A percentile compares a stretch with the other conserved stretches of the same genome.
These are phyloP conservation scores for Grapholita molesta DNA, from an alignment of 1,140 invertebrate species.

Conservation along the genomic window DNA sequence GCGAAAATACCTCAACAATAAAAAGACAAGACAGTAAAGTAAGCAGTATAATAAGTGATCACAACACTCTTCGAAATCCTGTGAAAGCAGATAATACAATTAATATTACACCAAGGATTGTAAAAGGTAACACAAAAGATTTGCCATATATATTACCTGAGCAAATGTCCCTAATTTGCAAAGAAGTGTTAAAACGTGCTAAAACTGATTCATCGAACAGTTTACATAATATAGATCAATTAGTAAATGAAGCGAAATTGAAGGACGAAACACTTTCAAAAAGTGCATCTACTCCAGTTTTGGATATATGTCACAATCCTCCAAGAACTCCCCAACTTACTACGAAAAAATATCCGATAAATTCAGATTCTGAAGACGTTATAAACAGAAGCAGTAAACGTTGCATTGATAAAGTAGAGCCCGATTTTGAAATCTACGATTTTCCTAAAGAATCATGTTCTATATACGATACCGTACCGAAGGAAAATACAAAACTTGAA, in stretches of 20 bases:
- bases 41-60: not conserved
- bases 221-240: not conserved
- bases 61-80: not conserved
- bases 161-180: not conserved
- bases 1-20: not conserved
- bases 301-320: not conserved
- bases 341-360: not conserved
- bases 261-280: not conserved
- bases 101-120: not conserved
- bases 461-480: not conserved
- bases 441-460: not conserved
- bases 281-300: not conserved
- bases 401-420: not conserved
- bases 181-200: slow-evolving; percentile 3
- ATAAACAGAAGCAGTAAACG: not conserved
- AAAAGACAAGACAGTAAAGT: not conserved
- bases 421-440: not conserved
- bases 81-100: not conserved
- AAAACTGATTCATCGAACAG: not conserved
- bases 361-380: not conserved
- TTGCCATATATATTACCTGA: not conserved
- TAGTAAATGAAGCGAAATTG: not conserved
- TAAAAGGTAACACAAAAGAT: not conserved
- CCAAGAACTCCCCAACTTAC: not conserved
- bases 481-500: not conserved